phyloP scores from a whole-genome alignment of 2,797 vertebrate genomes.

The Semotilus atromaculatus region DNA sequence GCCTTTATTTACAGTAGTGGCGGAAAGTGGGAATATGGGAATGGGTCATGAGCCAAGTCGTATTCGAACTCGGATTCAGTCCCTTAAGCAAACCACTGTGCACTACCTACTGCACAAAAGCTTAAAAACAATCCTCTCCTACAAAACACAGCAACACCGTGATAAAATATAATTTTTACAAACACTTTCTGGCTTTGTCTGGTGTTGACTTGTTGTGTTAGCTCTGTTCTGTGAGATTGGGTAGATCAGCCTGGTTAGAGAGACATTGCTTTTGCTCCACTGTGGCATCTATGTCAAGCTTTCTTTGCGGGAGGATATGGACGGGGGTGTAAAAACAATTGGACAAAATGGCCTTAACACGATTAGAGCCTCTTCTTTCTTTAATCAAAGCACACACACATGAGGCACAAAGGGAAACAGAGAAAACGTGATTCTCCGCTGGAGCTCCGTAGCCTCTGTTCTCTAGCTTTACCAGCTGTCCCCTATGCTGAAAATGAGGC shows the following conservation, averaged over 20 bases:
- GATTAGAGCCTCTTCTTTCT: conserved; percentile 84
- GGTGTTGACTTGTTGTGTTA: conserved; percentile 34
- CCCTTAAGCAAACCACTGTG: background rate
- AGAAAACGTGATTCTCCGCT: conserved; percentile 75
- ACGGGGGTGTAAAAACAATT: conserved; percentile 81
- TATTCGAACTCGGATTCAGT: background rate
- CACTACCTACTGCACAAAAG: background rate
- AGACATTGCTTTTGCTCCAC: conserved; percentile 71
- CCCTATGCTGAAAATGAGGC: conserved; percentile 69
- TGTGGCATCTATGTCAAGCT: conserved; percentile 72
- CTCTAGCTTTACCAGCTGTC: conserved; percentile 61
- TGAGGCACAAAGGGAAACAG: conserved; percentile 78
- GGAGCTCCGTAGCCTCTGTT: conserved; percentile 71
- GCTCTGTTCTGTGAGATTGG: conserved; percentile 35
- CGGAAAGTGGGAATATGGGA: background rate
- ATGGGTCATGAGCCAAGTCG: background rate
- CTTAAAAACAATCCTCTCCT: background rate
- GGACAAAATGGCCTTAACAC: conserved; percentile 82
- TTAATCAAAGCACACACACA: conserved; percentile 86
- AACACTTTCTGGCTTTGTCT: conserved; percentile 7
- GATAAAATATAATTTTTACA: conserved; percentile 34
- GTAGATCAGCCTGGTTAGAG: conserved; percentile 66
- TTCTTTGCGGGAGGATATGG: conserved; percentile 80
- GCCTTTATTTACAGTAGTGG: background rate
- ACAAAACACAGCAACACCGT: conserved; percentile 16